phyloP scores from a whole-genome alignment of 2,113 vertebrate species.

The Hemiscyllium ocellatum region DNA sequence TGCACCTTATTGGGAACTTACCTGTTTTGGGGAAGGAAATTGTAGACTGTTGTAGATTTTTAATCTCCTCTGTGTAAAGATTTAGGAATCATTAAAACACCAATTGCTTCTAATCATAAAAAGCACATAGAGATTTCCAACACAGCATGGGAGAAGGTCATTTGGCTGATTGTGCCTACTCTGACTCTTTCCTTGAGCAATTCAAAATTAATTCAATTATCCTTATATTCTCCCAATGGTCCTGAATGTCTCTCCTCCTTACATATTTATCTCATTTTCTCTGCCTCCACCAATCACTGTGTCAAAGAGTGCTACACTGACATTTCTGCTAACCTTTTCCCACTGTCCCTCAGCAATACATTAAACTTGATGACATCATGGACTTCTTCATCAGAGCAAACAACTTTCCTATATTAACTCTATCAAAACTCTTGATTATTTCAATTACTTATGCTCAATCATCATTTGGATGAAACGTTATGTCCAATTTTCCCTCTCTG shows the following conservation, averaged over 20 bases:
- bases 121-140: background rate
- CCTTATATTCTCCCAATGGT: background rate
- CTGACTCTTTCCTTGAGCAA: background rate
- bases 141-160: background rate
- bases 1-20: background rate
- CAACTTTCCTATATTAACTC: background rate
- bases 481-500: background rate
- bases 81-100: background rate
- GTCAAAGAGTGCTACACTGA: background rate
- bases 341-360: background rate
- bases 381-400: background rate
- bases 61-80: background rate
- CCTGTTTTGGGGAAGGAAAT: background rate
- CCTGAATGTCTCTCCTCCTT: background rate
- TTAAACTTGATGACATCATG: background rate
- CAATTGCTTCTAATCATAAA: background rate
- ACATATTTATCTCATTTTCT: background rate
- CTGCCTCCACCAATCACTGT: background rate
- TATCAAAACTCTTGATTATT: background rate
- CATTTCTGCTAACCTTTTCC: background rate
- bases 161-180: background rate
- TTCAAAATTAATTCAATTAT: background rate
- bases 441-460: background rate
- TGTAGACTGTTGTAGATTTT: background rate
- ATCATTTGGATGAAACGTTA: background rate